Base-by-base conservation (phyloP, 2,888 invertebrate genomes). In the Perizoma affinitatum region DNA sequence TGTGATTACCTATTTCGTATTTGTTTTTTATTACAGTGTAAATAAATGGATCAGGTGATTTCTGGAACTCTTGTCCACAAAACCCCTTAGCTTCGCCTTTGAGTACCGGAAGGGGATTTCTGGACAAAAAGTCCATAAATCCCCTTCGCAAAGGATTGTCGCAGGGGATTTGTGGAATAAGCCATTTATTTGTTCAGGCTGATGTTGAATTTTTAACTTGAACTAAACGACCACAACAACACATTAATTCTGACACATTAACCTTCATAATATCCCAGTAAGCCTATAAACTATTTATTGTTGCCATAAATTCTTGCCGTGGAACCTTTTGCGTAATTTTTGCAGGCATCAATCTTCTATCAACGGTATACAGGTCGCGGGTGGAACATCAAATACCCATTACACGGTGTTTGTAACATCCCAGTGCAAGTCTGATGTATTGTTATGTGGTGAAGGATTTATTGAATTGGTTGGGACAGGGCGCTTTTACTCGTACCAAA, bases 291-390 rank as follows among this genome's bases (percentile, higher is more conserved):
- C 56, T 60, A 57, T 60, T 63, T 54, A 63, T 58, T 50, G 54
- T 52, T 55, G 56, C 50, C 54, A 54, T 60, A 63, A 63, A 60
- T 57, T 54, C 42, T 51, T 38, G 34, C 42, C 46, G n/a, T 22
- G 10, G 11, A 33, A 57, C 56, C 58, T 55, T 50, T 51, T 47
- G n/a, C 54, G 71, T 72, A 76, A 83, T 80, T 81, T 80, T 77
- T 71, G 59, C 61, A 68, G 51, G 62, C 82, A 84, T 84, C 82
- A 82, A 84, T 83, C 83, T 83, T 82, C 71, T 76, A 82, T 81
- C 80, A 66, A 79, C 75, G 71, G 58, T 50, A 54, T 38, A 60
- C 61, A 75, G 57, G 70, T 75, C 72, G 69, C 58, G 68, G 65
- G 66, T 47, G 63, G 68, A 67, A 74, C 82, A 83, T 83, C 79